Percentiles rank a stretch among this genome's conserved stretches.
Evolutionary conservation across 2,113 vertebrate species (phyloP).

Genomic region (Cyanistes caeruleus): DNA sequence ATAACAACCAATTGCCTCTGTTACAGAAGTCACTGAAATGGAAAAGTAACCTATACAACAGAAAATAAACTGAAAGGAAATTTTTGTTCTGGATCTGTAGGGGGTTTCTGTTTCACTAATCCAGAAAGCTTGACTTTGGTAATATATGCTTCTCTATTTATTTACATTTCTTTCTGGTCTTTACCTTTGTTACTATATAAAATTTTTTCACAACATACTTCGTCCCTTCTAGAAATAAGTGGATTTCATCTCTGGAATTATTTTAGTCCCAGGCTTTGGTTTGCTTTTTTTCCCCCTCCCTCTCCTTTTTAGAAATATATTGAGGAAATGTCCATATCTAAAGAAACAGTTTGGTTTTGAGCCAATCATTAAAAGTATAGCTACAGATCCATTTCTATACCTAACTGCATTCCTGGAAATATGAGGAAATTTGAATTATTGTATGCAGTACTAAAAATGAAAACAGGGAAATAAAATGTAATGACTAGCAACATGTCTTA

Average conservation of each 20-base stretch:
- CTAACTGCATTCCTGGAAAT: neutral
- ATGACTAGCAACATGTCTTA: neutral
- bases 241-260: neutral
- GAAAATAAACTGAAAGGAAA: conserved; percentile 30
- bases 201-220: neutral
- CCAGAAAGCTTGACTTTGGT: neutral
- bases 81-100: neutral
- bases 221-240: neutral
- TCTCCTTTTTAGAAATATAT: neutral
- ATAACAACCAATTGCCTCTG: conserved; percentile 47
- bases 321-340: neutral
- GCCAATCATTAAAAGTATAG: neutral
- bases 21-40: conserved; percentile 46
- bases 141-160: neutral
- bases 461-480: neutral
- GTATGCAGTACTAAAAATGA: neutral
- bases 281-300: neutral
- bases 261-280: neutral
- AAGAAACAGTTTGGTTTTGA: neutral
- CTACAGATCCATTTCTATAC: neutral
- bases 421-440: neutral
- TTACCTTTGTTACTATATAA: neutral
- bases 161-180: neutral
- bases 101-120: neutral
- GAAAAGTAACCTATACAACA: conserved; percentile 35